Evolutionary conservation across 1,140 invertebrate genomes (phyloP), one percentile per base, ranked within the genome.

Genomic region (Aphelenchoides besseyi): DNA sequence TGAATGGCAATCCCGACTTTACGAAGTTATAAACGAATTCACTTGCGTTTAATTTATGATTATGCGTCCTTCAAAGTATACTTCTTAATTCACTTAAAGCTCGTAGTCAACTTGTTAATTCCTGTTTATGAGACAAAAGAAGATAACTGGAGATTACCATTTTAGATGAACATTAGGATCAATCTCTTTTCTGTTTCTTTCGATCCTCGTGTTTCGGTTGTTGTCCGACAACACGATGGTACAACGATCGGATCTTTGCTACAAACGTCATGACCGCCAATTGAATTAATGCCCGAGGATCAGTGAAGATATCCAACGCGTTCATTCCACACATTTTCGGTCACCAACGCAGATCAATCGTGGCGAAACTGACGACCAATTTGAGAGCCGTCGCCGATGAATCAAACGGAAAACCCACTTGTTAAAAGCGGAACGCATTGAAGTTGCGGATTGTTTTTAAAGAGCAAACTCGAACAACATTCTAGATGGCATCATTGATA

Each of bases 281-380:
- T 48, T 48, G 12, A 12, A 23, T 23, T 12, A 48, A 23, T 23
- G 12, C 41, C 41, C 12, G 12, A 23, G 41, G 41, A 48, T 48
- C 12, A 23, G 23, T 16, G 23, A 48, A 23, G 41, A 48, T 48
- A 12, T 48, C 41, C 41, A 48, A 23, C 12, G 41, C 41, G 41
- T 48, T 48, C 41, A 48, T 48, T 48, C 41, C 41, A 48, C 41
- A 48, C 41, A 48, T 48, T 48, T 23, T 48, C 41, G 41, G 23
- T 16, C 23, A 48, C 41, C 12, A 12, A 48, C 41, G 41, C 23
- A 48, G 41, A 48, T 23, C 41, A 48, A 48, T n/a, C n/a, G n/a
- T n/a, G n/a, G n/a, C n/a, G n/a, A 48, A 48, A 48, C 12, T 16
- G 23, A 48, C 41, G 41, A 48, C 41, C 41, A 16, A 48, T 48